These are phyloP conservation scores for Pemphigus obesinymphae DNA, from an alignment of 1,140 invertebrate genomes.

Conservation along the genomic window DNA sequence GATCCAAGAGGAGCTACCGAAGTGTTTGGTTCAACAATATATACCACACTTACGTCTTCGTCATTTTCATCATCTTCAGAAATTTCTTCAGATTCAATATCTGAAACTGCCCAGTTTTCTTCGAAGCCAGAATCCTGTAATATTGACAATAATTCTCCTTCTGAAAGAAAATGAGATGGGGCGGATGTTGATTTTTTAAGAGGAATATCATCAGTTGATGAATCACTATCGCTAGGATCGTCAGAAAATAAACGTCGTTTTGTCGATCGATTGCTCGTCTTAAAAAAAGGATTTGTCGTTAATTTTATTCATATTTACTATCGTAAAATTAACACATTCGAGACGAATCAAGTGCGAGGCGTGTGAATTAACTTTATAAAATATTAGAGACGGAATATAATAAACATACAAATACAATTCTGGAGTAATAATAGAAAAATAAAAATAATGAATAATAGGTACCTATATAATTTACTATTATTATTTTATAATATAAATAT, in stretches of 20 bases:
- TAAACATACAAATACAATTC: not conserved
- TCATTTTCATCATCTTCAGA: not conserved
- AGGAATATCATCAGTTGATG: not conserved
- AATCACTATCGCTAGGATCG: not conserved
- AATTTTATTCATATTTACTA: no score
- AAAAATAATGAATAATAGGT: not conserved
- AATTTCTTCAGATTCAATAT: not conserved
- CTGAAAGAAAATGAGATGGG: not conserved
- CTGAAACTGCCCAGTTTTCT: not conserved
- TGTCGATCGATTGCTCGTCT: not conserved
- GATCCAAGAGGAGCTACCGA: not conserved
- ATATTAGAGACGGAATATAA: no score
- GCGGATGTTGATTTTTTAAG: not conserved
- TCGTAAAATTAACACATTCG: no score
- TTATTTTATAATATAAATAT: not conserved
- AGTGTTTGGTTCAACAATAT: not conserved
- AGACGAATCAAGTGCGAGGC: no score
- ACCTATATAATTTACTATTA: not conserved
- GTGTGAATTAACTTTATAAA: no score
- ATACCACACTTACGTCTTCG: not conserved
- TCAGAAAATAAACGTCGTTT: not conserved
- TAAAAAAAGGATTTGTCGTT: not conserved
- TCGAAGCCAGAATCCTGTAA: not conserved
- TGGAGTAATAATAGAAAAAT: not conserved
- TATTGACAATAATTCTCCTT: not conserved